phyloP scores from a whole-genome alignment of 2,797 vertebrate genomes.

The Chromobotia macracanthus region DNA sequence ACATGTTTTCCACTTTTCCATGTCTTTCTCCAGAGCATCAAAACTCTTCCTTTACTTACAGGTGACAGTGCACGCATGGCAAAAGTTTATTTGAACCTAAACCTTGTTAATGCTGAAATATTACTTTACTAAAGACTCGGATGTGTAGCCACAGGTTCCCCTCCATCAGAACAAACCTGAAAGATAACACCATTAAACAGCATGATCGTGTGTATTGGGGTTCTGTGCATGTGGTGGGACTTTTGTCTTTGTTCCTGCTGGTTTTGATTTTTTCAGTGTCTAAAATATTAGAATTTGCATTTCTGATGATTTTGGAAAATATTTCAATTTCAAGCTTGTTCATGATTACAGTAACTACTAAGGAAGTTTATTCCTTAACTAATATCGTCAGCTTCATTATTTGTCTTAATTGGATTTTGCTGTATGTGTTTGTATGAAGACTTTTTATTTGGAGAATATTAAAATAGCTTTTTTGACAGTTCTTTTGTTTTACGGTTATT shows the following conservation, averaged over 20 bases:
- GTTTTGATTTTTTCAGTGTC: constrained; percentile 27
- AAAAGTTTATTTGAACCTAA: background rate
- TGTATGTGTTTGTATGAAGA: background rate
- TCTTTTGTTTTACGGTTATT: background rate
- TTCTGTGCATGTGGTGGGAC: constrained; percentile 23
- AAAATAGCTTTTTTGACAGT: background rate
- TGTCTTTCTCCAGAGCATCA: background rate
- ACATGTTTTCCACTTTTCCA: background rate
- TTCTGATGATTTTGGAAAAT: constrained; percentile 15
- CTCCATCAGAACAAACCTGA: constrained; percentile 1
- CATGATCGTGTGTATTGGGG: constrained; percentile 20
- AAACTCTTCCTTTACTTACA: background rate
- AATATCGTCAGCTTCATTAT: constrained; percentile 10
- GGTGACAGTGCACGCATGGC: background rate
- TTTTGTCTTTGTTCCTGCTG: background rate
- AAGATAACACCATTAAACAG: constrained; percentile 19
- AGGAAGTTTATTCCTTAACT: constrained; percentile 25
- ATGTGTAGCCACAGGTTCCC: constrained; percentile 10
- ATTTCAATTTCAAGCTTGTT: constrained; percentile 22
- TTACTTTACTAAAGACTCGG: background rate
- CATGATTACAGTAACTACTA: constrained; percentile 26
- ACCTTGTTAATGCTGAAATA: background rate
- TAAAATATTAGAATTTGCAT: background rate
- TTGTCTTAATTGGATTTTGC: background rate
- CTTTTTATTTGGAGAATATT: background rate